These are phyloP conservation scores for Malacosoma neustria DNA, from an alignment of 2,888 invertebrate species.

Conservation along the genomic window DNA sequence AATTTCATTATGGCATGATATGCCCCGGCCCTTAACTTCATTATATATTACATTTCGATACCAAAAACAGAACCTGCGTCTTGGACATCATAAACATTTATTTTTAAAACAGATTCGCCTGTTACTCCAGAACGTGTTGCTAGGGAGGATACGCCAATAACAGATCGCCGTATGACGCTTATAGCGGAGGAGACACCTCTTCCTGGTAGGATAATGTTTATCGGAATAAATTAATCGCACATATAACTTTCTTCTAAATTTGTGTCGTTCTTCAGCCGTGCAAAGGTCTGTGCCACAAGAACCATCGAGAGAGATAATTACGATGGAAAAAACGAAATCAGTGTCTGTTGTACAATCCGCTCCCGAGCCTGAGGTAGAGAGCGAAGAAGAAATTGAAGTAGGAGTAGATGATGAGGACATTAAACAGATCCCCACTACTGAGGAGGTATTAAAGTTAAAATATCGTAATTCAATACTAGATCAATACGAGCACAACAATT, in stretches of 20 bases:
- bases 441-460: slow-evolving; percentile 20
- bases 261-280: slow-evolving; percentile 21
- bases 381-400: slow-evolving; percentile 26
- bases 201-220: slow-evolving; percentile 25
- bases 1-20: no score
- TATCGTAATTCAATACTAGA: not conserved
- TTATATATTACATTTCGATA: no score
- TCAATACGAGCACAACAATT: not conserved
- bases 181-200: slow-evolving; percentile 36
- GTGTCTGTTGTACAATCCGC: slow-evolving; percentile 23
- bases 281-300: slow-evolving; percentile 20
- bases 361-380: slow-evolving; percentile 27
- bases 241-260: not conserved
- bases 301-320: slow-evolving; percentile 18
- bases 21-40: no score
- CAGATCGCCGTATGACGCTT: slow-evolving; percentile 62
- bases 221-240: slow-evolving; percentile 3
- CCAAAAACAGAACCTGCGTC: no score
- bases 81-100: slow-evolving; percentile 9
- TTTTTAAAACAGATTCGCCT: slow-evolving; percentile 40
- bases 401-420: slow-evolving; percentile 32
- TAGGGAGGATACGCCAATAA: slow-evolving; percentile 46
- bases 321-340: slow-evolving; percentile 22
- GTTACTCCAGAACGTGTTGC: slow-evolving; percentile 32
- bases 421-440: slow-evolving; percentile 16